Percentiles rank a stretch among this genome's conserved stretches.
Conservation (phyloP, 2,113 vertebrate genomes). For the Australoheros scitulus region DNA sequence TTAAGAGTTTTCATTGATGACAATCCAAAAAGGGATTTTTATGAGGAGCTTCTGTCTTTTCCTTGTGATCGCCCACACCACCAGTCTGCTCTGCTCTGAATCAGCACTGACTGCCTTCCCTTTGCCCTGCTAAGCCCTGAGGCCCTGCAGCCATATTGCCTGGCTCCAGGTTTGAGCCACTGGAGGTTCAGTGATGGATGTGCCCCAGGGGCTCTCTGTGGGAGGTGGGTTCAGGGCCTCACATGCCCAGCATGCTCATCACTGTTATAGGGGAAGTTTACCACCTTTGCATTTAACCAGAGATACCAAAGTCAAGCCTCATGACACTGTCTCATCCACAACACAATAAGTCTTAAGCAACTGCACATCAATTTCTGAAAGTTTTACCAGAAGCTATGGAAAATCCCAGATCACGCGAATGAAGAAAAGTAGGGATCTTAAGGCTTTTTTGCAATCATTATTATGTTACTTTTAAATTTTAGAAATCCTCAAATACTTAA, state of each 20-base stretch:
- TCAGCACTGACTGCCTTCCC: slow-evolving; percentile 30
- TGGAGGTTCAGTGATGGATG: slow-evolving; percentile 59
- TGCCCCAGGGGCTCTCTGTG: slow-evolving; percentile 38
- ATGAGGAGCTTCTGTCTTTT: not conserved
- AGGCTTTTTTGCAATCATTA: too few species aligned
- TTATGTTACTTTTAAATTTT: not conserved
- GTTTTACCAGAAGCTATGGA: not conserved
- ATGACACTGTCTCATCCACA: not conserved
- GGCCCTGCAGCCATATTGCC: slow-evolving; percentile 27
- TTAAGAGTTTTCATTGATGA: not conserved
- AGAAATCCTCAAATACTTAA: too few species aligned
- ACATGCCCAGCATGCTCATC: slow-evolving; percentile 13
- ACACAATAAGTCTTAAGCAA: not conserved
- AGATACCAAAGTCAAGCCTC: slow-evolving; percentile 9
- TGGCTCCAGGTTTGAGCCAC: slow-evolving; percentile 34
- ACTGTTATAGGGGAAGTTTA: slow-evolving; percentile 18
- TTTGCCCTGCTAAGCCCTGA: slow-evolving; percentile 38
- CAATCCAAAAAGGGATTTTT: not conserved
- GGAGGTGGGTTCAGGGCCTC: slow-evolving; percentile 28
- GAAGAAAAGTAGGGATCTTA: not conserved
- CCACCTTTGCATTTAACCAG: slow-evolving; percentile 32
- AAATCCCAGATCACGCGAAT: not conserved
- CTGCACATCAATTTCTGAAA: not conserved
- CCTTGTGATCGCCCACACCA: not conserved
- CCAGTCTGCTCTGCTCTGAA: not conserved